Evolutionary conservation across 2,113 vertebrate species (phyloP).

Genomic region (Etia nguti): DNA sequence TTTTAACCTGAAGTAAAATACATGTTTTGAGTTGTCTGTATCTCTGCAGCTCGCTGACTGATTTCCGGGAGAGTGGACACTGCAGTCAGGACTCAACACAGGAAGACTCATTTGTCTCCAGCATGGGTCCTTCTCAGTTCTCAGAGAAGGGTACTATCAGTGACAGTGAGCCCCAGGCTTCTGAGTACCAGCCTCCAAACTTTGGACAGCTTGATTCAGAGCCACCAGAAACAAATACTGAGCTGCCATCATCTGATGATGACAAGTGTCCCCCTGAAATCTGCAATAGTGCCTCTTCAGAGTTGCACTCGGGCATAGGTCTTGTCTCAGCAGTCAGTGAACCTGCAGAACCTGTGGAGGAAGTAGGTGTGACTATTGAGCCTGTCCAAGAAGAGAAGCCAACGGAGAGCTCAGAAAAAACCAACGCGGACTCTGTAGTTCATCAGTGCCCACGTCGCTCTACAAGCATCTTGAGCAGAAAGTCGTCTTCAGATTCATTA

Average conservation of each 20-base stretch:
- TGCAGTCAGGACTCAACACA: constrained; percentile 71
- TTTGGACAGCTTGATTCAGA: not conserved
- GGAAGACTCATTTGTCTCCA: constrained; percentile 64
- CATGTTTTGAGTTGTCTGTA: not conserved
- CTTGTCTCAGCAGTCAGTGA: not conserved
- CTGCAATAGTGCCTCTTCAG: not conserved
- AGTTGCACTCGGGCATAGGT: not conserved
- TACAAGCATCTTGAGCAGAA: constrained; percentile 34
- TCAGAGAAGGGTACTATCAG: constrained; percentile 50
- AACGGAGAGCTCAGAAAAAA: not conserved
- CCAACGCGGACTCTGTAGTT: not conserved
- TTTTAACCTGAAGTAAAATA: not conserved
- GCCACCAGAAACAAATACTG: not conserved
- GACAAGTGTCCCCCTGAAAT: not conserved
- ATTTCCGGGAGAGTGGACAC: constrained; percentile 47
- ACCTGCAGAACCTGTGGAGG: not conserved
- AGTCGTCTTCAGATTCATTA: constrained; percentile 38
- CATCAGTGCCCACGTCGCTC: not conserved
- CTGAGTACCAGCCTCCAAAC: not conserved
- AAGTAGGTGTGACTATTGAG: not conserved
- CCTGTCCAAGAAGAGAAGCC: not conserved
- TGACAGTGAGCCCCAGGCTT: constrained; percentile 36
- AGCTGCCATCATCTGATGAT: not conserved
- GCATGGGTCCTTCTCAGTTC: constrained; percentile 42
- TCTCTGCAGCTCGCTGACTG: constrained; percentile 28